Base-by-base conservation (phyloP, 1,140 invertebrate genomes). In the Oncopeltus fasciatus region DNA sequence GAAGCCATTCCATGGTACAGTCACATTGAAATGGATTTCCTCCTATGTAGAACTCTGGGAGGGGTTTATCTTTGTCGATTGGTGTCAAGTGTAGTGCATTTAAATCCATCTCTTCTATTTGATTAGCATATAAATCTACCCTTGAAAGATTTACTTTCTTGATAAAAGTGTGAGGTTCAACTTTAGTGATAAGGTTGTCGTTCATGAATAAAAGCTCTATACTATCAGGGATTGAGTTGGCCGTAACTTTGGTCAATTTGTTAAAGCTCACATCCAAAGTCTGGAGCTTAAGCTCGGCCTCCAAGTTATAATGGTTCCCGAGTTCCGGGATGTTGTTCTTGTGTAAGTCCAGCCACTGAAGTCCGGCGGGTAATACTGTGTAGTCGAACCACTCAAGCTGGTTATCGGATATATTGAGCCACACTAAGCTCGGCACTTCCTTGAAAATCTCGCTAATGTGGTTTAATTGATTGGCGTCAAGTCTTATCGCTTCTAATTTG, bases 401-500 rank as follows among this genome's bases (percentile, higher is more conserved):
- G 77, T 95, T 95, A 75, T 91, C 88, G 26, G 89, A 92, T 62
- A 94, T 85, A 75, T 95, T 95, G 26, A 95, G 74, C 89, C 89
- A 92, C 66, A 90, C 75, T 49, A 95, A 75, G 67, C 83, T 85
- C 1, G 85, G 81, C 69, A 92, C 83, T 68, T 90, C 85, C 63
- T 82, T 82, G 72, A 95, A 93, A 20, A 92, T 76, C 3, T 86
- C 87, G 70, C 85, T 87, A 57, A 95, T 90, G 69, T 92, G 88
- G 14, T 81, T 84, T 24, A 95, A 74, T 62, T 83, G 79, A 74
- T 95, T 95, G 24, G 85, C 84, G 73, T 95, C 91, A 28, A 95
- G 71, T 60, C 90, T 76, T 51, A 95, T 84, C 0, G 90, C 90
- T 73, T 92, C 86, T 49, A 95, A 77, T 71, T 85, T 85, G 4